Conservation (phyloP, 2,888 invertebrate genomes). For the Calliphora vomitoria region DNA sequence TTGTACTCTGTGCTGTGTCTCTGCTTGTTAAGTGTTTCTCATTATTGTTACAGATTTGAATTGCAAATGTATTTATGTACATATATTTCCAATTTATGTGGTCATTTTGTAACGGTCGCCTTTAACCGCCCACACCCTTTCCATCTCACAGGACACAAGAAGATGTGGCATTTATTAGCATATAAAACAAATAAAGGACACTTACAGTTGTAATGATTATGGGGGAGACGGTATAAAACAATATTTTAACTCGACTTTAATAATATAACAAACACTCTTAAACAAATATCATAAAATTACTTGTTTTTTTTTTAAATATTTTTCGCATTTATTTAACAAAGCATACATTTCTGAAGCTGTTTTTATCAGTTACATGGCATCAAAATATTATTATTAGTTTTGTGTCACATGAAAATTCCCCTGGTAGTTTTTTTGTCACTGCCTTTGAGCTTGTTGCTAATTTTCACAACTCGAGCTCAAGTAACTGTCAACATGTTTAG, state of each 20-base stretch:
- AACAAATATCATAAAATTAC: neutral
- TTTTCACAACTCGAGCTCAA: slow-evolving; percentile 5
- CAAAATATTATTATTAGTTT: neutral
- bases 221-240: neutral
- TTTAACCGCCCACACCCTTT: neutral
- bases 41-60: slow-evolving; percentile 62
- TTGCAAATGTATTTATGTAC: slow-evolving; percentile 61
- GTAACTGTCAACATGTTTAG: slow-evolving; percentile 27
- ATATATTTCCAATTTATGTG: slow-evolving; percentile 48
- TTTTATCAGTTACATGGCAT: neutral
- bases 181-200: slow-evolving; percentile 52
- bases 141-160: neutral
- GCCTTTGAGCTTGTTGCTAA: neutral
- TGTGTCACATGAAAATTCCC: neutral
- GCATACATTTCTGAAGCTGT: neutral
- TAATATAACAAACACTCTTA: neutral
- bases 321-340: slow-evolving; percentile 7
- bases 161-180: slow-evolving; percentile 36
- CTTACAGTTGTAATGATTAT: slow-evolving; percentile 46
- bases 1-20: neutral
- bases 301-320: neutral
- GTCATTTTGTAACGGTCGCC: slow-evolving; percentile 47
- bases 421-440: neutral
- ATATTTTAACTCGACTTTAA: slow-evolving; percentile 17
- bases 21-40: slow-evolving; percentile 52